Percentiles rank a stretch among this genome's conserved stretches.
phyloP scores from a whole-genome alignment of 2,888 invertebrate genomes.

The Gymnocheta viridis region DNA sequence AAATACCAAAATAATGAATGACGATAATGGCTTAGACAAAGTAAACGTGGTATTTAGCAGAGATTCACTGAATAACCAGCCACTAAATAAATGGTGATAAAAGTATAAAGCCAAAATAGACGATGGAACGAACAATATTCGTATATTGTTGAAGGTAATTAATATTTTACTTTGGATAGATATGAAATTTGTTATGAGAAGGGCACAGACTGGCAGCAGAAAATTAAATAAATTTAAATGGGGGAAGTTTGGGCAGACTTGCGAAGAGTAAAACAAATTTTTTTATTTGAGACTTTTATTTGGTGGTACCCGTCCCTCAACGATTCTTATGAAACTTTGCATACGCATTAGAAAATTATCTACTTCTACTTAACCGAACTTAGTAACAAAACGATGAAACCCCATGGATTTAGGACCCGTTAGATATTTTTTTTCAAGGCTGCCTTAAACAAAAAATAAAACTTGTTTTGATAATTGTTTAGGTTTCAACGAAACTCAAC shows the following conservation, averaged over 20 bases:
- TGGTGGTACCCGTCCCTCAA: too few relatives aligned
- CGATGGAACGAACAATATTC: slow-evolving; percentile 66
- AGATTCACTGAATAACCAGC: slow-evolving; percentile 51
- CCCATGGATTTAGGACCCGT: too few relatives aligned
- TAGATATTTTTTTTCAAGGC: too few relatives aligned
- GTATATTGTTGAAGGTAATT: slow-evolving; percentile 75
- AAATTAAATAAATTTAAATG: slow-evolving; percentile 16
- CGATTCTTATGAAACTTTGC: too few relatives aligned
- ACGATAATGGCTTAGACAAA: slow-evolving; percentile 68
- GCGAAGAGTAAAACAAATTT: too few relatives aligned
- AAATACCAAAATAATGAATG: slow-evolving; percentile 79
- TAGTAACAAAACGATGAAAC: too few relatives aligned
- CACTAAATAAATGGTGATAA: slow-evolving; percentile 34
- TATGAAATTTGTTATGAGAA: slow-evolving; percentile 68
- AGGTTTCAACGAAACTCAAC: too few relatives aligned
- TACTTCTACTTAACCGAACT: too few relatives aligned
- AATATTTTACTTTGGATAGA: slow-evolving; percentile 76
- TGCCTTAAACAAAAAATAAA: too few relatives aligned
- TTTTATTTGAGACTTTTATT: too few relatives aligned
- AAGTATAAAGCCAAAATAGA: not conserved
- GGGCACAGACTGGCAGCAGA: not conserved
- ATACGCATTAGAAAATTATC: too few relatives aligned
- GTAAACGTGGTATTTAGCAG: slow-evolving; percentile 42
- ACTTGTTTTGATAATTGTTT: too few relatives aligned
- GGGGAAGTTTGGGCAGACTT: not conserved